A percentile compares a stretch with the other conserved stretches of the same genome.
Conservation (phyloP, 2,797 vertebrate genomes). For the Gallinago stenura region DNA sequence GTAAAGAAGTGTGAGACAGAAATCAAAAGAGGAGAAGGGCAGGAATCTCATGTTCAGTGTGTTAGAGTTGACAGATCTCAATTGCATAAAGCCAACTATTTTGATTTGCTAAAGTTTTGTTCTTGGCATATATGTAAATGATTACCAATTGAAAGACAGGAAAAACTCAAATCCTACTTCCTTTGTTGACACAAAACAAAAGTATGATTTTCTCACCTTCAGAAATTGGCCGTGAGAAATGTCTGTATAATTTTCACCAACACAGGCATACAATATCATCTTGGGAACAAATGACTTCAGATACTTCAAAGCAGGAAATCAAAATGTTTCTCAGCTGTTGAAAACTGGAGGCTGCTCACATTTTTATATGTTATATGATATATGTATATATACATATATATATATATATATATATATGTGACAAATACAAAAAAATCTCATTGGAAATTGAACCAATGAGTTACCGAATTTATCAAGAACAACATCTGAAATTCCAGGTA, state of each 20-base stretch:
- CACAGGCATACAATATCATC: neutral
- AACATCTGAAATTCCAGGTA: neutral
- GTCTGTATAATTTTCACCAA: neutral
- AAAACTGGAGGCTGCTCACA: neutral
- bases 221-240: neutral
- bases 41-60: rapidly evolving
- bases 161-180: neutral
- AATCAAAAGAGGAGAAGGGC: neutral
- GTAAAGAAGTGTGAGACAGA: neutral
- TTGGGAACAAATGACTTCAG: neutral
- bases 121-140: neutral
- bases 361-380: too few relatives aligned
- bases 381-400: too few relatives aligned
- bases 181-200: neutral
- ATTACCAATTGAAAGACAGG: neutral
- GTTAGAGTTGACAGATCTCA: neutral
- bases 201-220: neutral
- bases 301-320: neutral
- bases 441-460: neutral
- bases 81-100: neutral
- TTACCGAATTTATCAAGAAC: neutral
- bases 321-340: neutral
- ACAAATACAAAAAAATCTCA: neutral
- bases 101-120: constrained; percentile 2
- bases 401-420: neutral